A percentile compares a stretch with the other conserved stretches of the same genome.
These are phyloP conservation scores for Littorina saxatilis DNA, from an alignment of 1,140 invertebrate species.

Conservation along the genomic window DNA sequence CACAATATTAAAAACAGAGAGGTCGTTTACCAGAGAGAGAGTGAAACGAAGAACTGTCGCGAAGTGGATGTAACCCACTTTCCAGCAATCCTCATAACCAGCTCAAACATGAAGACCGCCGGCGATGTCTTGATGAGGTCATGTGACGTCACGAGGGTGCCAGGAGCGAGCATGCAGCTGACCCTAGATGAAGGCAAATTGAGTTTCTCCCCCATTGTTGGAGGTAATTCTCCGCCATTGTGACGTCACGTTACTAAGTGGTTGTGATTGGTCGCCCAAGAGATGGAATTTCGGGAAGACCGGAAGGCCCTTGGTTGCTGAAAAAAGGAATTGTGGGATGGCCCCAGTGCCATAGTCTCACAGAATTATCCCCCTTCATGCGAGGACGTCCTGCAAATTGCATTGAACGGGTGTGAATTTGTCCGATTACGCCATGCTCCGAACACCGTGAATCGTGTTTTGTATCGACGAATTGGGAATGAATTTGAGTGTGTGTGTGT, in stretches of 20 bases:
- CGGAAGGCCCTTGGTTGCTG: constrained; percentile 25
- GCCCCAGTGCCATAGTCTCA: neutral
- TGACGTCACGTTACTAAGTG: constrained; percentile 32
- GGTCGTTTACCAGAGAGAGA: no score
- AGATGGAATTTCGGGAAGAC: neutral
- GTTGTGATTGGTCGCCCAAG: constrained; percentile 26
- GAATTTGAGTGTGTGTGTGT: neutral
- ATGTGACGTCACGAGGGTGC: constrained; percentile 9
- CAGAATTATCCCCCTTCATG: neutral
- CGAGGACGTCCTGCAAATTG: constrained; percentile 10
- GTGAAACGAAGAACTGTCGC: no score
- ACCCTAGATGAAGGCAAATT: neutral
- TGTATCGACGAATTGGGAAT: neutral
- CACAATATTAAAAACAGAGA: no score
- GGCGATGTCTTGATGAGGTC: neutral
- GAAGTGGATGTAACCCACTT: no score
- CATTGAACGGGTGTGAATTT: constrained; percentile 29
- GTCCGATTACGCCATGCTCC: neutral
- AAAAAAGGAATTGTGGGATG: neutral
- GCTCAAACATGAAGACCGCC: no score
- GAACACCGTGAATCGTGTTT: neutral
- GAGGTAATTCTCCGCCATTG: constrained; percentile 14
- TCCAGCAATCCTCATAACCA: no score
- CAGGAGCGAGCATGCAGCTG: neutral
- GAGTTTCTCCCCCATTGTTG: constrained; percentile 21